Conservation (phyloP, 2,888 invertebrate genomes). For the Aquatica leii region DNA sequence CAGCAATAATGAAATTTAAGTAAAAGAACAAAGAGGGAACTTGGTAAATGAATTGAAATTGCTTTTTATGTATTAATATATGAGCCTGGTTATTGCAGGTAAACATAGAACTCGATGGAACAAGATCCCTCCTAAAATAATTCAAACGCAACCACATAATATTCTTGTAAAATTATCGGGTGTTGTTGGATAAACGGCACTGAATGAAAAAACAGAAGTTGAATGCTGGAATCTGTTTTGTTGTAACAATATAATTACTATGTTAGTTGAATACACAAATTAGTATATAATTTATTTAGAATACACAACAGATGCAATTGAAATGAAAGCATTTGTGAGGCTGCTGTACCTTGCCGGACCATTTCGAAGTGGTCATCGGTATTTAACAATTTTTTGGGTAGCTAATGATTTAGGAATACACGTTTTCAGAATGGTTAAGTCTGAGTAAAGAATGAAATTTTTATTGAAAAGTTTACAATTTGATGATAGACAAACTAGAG, state of each 20-base stretch:
- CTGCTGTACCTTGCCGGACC: background rate
- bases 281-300: background rate
- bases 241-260: background rate
- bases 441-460: background rate
- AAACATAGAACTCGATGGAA: background rate
- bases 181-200: background rate
- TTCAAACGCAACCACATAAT: background rate
- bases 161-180: background rate
- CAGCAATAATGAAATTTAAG: background rate
- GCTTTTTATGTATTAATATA: background rate
- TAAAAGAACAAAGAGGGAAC: background rate
- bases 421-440: background rate
- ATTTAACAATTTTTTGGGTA: background rate
- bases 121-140: background rate
- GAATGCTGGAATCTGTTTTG: background rate
- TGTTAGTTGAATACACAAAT: background rate
- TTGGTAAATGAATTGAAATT: background rate
- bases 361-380: background rate
- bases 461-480: background rate
- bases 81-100: background rate
- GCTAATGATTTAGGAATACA: background rate
- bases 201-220: background rate
- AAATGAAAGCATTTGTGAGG: background rate
- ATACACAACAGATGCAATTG: background rate
- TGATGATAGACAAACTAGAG: background rate